Percentiles rank a stretch among this genome's conserved stretches.
phyloP scores from a whole-genome alignment of 1,140 invertebrate genomes.

The Aleiodes sp. region DNA sequence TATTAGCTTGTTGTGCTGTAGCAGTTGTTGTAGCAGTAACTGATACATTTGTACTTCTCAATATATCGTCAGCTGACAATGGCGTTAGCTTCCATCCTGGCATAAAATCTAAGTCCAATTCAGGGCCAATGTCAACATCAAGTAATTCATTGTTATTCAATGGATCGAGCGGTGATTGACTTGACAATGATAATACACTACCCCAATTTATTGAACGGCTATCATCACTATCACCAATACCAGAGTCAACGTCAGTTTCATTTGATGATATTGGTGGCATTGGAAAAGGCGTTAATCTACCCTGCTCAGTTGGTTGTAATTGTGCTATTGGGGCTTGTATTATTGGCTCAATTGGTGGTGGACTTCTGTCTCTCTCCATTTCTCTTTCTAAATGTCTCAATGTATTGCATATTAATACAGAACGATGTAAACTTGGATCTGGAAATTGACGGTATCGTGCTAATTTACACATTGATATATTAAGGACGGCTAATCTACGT shows the following conservation, averaged over 20 bases:
- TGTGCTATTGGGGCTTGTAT: constrained; percentile 61
- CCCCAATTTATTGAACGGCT: constrained; percentile 88
- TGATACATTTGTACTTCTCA: constrained; percentile 62
- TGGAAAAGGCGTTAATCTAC: constrained; percentile 73
- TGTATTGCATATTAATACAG: constrained; percentile 94
- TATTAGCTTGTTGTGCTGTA: constrained; percentile 36
- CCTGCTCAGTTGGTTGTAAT: constrained; percentile 65
- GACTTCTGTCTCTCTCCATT: constrained; percentile 79
- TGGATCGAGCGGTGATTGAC: constrained; percentile 84
- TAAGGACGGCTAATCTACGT: constrained; percentile 86
- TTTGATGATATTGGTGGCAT: constrained; percentile 61
- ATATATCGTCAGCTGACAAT: constrained; percentile 75
- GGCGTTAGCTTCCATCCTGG: constrained; percentile 73
- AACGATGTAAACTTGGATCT: constrained; percentile 89
- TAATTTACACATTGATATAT: constrained; percentile 92
- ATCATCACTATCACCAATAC: constrained; percentile 81
- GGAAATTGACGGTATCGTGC: constrained; percentile 86
- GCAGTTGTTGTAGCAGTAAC: constrained; percentile 47
- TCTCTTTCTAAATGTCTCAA: constrained; percentile 89
- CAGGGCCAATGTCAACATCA: constrained; percentile 68
- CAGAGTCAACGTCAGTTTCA: constrained; percentile 76
- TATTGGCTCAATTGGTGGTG: constrained; percentile 60
- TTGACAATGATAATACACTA: constrained; percentile 85
- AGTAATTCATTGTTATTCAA: constrained; percentile 81
- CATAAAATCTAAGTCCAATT: constrained; percentile 70